Evolutionary conservation across 2,113 vertebrate species (phyloP).

Genomic region (Tinamus guttatus): DNA sequence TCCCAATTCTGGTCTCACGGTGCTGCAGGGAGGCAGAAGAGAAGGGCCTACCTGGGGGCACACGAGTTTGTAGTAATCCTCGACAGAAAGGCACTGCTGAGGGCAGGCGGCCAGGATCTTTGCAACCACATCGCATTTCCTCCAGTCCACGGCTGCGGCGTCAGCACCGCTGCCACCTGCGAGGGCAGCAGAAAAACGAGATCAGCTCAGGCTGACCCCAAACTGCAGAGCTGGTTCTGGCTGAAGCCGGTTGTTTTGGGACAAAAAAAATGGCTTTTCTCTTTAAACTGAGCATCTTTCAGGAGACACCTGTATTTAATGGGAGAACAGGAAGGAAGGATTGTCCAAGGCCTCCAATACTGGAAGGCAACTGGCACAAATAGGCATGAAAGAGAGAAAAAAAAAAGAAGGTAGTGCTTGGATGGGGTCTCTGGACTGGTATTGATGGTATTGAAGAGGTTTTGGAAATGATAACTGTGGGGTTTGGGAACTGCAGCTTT

Average conservation of each 20-base stretch:
- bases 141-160: slow-evolving; percentile 88
- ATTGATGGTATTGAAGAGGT: rapidly evolving
- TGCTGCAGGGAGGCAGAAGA: background rate
- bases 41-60: slow-evolving; percentile 88
- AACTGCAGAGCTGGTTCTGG: background rate
- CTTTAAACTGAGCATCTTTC: background rate
- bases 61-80: slow-evolving; percentile 86
- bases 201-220: background rate
- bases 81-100: slow-evolving; percentile 87
- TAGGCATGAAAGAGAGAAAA: background rate
- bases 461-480: background rate
- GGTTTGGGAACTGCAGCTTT: background rate
- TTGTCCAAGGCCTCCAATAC: background rate
- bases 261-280: background rate
- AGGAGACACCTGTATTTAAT: background rate
- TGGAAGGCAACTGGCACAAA: background rate
- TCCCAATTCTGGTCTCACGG: background rate
- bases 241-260: background rate
- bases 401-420: background rate
- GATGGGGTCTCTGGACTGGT: background rate
- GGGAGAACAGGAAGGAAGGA: background rate
- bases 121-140: slow-evolving; percentile 88
- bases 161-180: slow-evolving; percentile 73
- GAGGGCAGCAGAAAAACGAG: slow-evolving; percentile 69
- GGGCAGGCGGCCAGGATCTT: slow-evolving; percentile 91